phyloP scores from a whole-genome alignment of 2,888 invertebrate species.

The Hipparchia semele region DNA sequence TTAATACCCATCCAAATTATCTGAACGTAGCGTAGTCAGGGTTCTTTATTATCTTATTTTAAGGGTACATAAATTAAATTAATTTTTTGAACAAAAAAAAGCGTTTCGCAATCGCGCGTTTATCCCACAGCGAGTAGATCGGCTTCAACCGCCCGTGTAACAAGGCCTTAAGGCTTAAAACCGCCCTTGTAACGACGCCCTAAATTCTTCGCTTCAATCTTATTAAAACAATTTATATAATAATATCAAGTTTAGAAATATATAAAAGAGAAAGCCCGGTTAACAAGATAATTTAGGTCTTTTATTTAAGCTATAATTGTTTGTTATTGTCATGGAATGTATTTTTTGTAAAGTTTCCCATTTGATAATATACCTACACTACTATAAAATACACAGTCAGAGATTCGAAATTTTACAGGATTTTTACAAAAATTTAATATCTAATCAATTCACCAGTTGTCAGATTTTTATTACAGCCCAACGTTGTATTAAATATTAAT shows the following conservation, averaged over 20 bases:
- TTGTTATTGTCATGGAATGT: slow-evolving; percentile 13
- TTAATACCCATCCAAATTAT: not conserved
- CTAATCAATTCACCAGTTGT: no score
- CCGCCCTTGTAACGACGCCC: slow-evolving; percentile 17
- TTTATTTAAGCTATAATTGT: not conserved
- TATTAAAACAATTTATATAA: slow-evolving; percentile 15
- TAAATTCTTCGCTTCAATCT: slow-evolving; percentile 19
- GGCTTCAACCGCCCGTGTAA: slow-evolving; percentile 22
- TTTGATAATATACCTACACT: not conserved
- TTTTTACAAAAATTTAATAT: no score
- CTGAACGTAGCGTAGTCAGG: not conserved
- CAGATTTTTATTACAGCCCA: no score
- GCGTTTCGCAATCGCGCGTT: slow-evolving; percentile 65
- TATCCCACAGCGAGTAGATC: slow-evolving; percentile 45
- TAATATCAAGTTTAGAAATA: slow-evolving; percentile 11
- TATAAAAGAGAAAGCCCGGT: not conserved
- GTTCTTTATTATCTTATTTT: not conserved
- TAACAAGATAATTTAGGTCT: not conserved
- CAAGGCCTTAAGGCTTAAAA: slow-evolving; percentile 12
- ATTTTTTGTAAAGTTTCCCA: not conserved
- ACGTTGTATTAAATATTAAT: no score
- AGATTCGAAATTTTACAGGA: not conserved
- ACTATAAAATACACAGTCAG: not conserved
- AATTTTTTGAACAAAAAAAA: slow-evolving; percentile 12
- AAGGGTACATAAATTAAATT: not conserved